These are phyloP conservation scores for Pseudorectes ferrugineus DNA, from an alignment of 2,113 vertebrate species.

Conservation along the genomic window DNA sequence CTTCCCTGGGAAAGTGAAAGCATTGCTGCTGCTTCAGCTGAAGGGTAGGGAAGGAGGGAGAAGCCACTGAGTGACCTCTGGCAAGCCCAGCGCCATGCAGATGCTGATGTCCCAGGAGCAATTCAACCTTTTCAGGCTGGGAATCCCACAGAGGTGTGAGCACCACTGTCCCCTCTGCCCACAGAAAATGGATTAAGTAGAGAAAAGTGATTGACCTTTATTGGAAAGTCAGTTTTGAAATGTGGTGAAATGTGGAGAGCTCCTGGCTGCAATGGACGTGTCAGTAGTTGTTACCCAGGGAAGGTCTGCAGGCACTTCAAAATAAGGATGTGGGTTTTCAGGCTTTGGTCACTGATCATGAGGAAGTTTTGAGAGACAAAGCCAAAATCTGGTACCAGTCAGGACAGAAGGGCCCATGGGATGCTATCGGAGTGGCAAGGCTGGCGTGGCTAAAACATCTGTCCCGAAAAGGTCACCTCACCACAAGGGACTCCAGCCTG, in stretches of 20 bases:
- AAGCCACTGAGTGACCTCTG: background rate
- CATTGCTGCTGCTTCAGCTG: background rate
- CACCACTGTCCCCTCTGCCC: background rate
- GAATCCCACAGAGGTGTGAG: background rate
- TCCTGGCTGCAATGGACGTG: accelerated
- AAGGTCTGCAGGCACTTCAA: background rate
- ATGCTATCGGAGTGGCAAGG: accelerated
- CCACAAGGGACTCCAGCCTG: background rate
- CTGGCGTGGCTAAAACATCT: accelerated
- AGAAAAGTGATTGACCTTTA: background rate
- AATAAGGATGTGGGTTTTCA: background rate
- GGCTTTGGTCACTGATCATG: background rate
- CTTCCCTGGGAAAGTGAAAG: background rate
- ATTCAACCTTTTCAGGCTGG: background rate
- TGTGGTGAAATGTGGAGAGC: background rate
- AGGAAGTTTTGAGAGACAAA: background rate
- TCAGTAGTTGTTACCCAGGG: background rate
- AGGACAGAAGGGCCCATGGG: background rate
- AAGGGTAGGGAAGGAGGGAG: background rate
- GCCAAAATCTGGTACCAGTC: background rate
- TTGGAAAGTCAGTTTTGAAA: background rate
- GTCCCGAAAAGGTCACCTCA: background rate
- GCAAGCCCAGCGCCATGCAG: accelerated
- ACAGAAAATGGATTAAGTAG: background rate
- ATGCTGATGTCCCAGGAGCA: background rate